phyloP scores from a whole-genome alignment of 2,888 invertebrate genomes.

The Sussaba pulchella region DNA sequence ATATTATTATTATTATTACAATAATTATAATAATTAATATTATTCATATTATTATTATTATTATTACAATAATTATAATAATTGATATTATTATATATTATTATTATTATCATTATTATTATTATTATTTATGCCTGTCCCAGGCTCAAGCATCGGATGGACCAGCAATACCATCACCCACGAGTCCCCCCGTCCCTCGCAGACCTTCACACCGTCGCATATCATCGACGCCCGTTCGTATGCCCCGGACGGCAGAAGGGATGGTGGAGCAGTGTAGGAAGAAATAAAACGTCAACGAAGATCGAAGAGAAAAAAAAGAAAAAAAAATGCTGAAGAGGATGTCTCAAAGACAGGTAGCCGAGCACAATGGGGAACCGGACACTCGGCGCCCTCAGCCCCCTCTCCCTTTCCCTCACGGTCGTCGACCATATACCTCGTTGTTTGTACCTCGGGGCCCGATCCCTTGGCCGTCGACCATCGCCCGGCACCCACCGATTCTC shows the following conservation, averaged over 20 bases:
- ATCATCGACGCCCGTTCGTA: neutral
- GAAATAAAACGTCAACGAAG: constrained; percentile 24
- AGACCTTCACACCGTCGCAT: constrained; percentile 38
- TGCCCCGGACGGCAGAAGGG: neutral
- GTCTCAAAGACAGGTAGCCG: constrained; percentile 83
- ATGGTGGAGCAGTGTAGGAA: neutral
- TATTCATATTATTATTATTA: no score
- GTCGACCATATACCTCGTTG: constrained; percentile 74
- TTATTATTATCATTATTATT: no score
- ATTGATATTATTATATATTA: no score
- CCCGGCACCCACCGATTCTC: constrained; percentile 16
- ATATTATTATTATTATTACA: no score
- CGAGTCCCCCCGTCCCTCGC: neutral
- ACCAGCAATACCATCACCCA: neutral
- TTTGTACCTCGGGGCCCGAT: constrained; percentile 61
- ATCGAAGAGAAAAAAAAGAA: constrained; percentile 49
- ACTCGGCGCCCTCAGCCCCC: no score
- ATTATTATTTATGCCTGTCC: constrained; percentile 44
- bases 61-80: no score
- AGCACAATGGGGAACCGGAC: constrained; percentile 83
- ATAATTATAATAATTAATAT: no score
- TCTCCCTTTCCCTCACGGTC: no score
- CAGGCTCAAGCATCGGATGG: neutral
- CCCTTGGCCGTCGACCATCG: constrained; percentile 44
- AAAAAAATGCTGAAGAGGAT: constrained; percentile 72